A percentile compares a stretch with the other conserved stretches of the same genome.
phyloP scores from a whole-genome alignment of 2,113 vertebrate species.

The Sinocyclocheilus grahami region DNA sequence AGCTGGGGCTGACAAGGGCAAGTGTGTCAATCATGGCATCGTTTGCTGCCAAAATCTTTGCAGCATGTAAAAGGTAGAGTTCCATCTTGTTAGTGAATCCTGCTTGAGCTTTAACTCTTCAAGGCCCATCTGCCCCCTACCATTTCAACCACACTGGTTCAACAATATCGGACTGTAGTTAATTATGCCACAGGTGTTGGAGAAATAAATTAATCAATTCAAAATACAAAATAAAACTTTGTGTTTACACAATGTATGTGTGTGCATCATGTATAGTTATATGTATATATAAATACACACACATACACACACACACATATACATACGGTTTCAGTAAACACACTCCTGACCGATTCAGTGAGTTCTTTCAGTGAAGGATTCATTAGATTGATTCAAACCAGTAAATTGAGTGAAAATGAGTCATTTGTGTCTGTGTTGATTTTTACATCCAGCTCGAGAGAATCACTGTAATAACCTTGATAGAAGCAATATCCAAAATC shows the following conservation, averaged over 20 bases:
- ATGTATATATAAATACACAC: no score
- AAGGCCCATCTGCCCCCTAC: background rate
- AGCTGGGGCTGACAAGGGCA: background rate
- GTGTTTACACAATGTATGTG: no score
- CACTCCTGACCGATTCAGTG: background rate
- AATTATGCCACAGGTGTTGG: no score
- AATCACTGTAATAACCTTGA: background rate
- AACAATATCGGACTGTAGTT: no score
- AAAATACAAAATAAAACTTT: no score
- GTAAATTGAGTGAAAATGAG: background rate
- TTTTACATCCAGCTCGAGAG: background rate
- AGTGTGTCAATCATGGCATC: background rate
- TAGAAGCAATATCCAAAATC: background rate
- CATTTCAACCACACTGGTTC: no score
- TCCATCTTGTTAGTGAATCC: background rate
- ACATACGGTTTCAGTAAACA: no score
- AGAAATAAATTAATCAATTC: no score
- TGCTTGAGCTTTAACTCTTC: background rate
- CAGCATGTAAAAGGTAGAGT: background rate
- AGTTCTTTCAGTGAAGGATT: background rate
- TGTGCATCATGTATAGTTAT: no score
- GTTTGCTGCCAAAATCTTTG: background rate
- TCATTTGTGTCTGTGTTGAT: background rate
- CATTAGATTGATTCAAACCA: background rate
- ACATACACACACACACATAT: no score